These are phyloP conservation scores for Campylomormyrus tamandua DNA, from an alignment of 2,113 vertebrate species.

Conservation along the genomic window DNA sequence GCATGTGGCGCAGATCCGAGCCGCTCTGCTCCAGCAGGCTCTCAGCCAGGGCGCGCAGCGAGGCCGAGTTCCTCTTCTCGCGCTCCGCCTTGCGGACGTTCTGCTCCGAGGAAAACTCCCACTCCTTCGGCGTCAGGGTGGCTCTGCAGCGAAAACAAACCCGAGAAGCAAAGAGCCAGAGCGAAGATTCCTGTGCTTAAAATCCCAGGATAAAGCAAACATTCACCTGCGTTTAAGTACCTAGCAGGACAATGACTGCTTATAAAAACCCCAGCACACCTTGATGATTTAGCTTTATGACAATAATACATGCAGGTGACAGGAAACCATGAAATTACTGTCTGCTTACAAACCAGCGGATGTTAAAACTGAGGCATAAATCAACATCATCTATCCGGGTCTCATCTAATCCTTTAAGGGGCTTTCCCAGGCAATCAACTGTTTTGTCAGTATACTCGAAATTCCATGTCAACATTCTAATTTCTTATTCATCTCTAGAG, in stretches of 20 bases:
- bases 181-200: background rate
- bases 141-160: slow-evolving; percentile 39
- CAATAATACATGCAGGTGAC: background rate
- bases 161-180: background rate
- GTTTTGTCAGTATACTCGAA: background rate
- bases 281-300: background rate
- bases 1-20: slow-evolving; percentile 61
- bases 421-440: background rate
- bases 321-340: background rate
- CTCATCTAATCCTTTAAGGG: background rate
- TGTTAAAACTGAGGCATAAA: background rate
- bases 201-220: background rate
- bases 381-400: background rate
- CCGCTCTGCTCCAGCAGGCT: slow-evolving; percentile 70
- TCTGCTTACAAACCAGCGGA: background rate
- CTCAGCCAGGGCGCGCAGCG: slow-evolving; percentile 64
- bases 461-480: background rate
- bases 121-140: slow-evolving; percentile 68
- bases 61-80: slow-evolving; percentile 70
- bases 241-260: background rate
- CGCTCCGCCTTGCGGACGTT: slow-evolving; percentile 75
- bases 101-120: slow-evolving; percentile 69
- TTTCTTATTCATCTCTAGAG: background rate
- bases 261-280: background rate
- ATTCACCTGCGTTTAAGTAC: background rate